These are phyloP conservation scores for Hemichromis elongatus DNA, from an alignment of 2,113 vertebrate species.

Conservation along the genomic window DNA sequence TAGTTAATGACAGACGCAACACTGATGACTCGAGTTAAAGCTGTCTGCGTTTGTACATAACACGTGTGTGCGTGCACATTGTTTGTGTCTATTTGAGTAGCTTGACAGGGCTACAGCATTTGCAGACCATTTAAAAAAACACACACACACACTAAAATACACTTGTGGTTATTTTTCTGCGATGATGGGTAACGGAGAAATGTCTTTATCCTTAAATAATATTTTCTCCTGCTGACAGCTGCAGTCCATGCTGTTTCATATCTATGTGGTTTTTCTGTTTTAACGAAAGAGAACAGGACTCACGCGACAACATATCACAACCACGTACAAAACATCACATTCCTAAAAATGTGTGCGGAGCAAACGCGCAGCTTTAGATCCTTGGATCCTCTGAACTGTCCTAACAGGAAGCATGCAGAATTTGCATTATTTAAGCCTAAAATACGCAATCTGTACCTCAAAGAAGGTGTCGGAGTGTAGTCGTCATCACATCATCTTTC, in stretches of 20 bases:
- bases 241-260: neutral
- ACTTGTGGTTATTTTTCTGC: neutral
- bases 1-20: conserved; percentile 53
- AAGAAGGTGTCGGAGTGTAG: neutral
- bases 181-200: neutral
- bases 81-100: neutral
- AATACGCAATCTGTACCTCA: neutral
- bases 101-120: neutral
- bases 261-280: neutral
- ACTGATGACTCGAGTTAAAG: conserved; percentile 35
- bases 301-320: neutral
- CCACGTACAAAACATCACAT: neutral
- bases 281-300: neutral
- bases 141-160: neutral
- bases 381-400: neutral
- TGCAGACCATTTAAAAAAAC: neutral
- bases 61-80: neutral
- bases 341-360: neutral
- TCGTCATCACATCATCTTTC: neutral
- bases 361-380: neutral
- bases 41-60: neutral
- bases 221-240: neutral
- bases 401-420: neutral
- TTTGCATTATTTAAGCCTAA: neutral
- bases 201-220: neutral